Evolutionary conservation across 2,797 vertebrate genomes (phyloP), one percentile per base, ranked within the genome.

Genomic region (Xenentodon cancila): DNA sequence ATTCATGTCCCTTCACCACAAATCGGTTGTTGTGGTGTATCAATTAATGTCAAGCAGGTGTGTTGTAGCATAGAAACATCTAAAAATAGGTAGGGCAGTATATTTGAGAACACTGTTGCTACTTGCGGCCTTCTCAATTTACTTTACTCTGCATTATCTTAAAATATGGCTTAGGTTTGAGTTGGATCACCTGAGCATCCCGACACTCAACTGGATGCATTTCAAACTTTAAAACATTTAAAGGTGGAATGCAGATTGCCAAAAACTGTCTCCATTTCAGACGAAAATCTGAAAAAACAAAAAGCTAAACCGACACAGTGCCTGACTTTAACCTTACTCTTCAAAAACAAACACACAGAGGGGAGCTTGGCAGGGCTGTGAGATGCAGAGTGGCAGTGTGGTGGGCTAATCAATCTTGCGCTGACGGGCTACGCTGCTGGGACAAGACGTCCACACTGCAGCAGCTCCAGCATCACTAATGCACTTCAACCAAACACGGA

Each of bases 381-480:
- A 73, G 77, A 76, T 59, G 46, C 9, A 65, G 75, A 82, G 71
- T 86, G 82, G 71, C 73, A 46, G 72, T 22, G 62, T 43, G 62
- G 57, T 40, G 71, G 77, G 71, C 86, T 89, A 84, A 92, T 91
- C 82, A 21, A 75, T 92, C 91, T 89, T 89, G 62, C 62, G 2
- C 48, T 89, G 89, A 91, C 91, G 90, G 76, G 73, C 55, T 9
- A 37, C 40, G 30, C 63, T 70, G 63, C 74, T 30, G 76, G 83
- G 80, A 79, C 71, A 32, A 64, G 53, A 48, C 44, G 68, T 48
- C 71, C 67, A 52, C 73, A 65, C 59, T 51, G 68, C 63, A 9
- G 25, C 16, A 52, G 57, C 48, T 40, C 69, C 59, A 62, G 77
- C 61, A 58, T 86, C 80, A 64, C 86, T 91, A 88, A 91, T 91